Conservation (phyloP, 1,140 invertebrate species). For the Oscheius sp. region DNA sequence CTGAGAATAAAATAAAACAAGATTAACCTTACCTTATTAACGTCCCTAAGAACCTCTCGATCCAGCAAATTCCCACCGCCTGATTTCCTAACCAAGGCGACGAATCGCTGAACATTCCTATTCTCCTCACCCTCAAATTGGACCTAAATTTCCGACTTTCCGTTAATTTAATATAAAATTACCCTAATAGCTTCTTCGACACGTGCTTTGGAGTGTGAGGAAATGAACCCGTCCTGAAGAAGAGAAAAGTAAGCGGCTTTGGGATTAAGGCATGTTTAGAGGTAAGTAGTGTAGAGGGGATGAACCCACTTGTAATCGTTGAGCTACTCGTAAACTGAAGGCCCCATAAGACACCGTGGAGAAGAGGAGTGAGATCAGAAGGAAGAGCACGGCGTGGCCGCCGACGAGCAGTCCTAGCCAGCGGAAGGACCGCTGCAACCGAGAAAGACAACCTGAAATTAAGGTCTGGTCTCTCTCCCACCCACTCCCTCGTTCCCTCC, state of each 20-base stretch:
- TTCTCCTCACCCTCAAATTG: slow-evolving; percentile 15
- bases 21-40: neutral
- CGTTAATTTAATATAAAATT: too few species aligned
- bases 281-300: too few species aligned
- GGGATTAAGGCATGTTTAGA: too few species aligned
- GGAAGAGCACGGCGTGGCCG: slow-evolving; percentile 2
- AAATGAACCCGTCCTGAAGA: slow-evolving; percentile 30
- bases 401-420: neutral
- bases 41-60: neutral
- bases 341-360: slow-evolving; percentile 28
- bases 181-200: neutral
- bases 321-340: slow-evolving; percentile 21
- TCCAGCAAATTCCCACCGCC: slow-evolving; percentile 19
- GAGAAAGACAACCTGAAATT: neutral
- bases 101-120: slow-evolving; percentile 16
- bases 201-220: slow-evolving; percentile 1
- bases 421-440: neutral
- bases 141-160: neutral
- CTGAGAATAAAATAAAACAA: neutral
- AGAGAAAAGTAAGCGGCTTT: too few species aligned
- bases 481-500: too few species aligned
- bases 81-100: slow-evolving; percentile 15
- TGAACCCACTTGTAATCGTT: too few species aligned
- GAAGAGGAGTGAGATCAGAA: slow-evolving; percentile 24
- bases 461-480: too few species aligned